Evolutionary conservation across 2,888 invertebrate species (phyloP).

Genomic region (Helobdella robusta): DNA sequence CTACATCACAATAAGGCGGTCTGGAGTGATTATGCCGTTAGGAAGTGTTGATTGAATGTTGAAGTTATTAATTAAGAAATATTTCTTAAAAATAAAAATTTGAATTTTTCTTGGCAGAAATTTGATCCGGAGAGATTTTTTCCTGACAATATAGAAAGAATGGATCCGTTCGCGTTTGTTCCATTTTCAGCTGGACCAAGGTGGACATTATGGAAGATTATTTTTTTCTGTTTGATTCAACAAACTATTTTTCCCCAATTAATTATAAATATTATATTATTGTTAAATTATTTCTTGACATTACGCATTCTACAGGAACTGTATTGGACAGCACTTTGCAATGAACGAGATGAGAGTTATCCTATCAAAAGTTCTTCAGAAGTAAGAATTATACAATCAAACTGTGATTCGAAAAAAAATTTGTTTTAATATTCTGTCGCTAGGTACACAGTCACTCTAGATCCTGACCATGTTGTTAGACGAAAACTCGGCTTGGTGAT

Average conservation of each 20-base stretch:
- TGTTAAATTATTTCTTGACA: no score
- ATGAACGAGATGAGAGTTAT: constrained; percentile 42
- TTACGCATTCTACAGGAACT: constrained; percentile 41
- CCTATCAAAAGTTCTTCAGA: constrained; percentile 37
- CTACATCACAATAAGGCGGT: constrained; percentile 40
- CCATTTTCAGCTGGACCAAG: constrained; percentile 44
- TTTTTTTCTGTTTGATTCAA: no score
- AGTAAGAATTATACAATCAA: no score
- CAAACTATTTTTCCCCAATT: no score
- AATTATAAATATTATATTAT: no score
- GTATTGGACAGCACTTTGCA: constrained; percentile 45
- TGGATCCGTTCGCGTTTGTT: constrained; percentile 38
- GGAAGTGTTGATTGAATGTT: no score
- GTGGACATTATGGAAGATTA: no score
- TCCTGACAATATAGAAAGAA: constrained; percentile 37
- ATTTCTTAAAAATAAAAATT: neutral
- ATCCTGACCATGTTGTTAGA: constrained; percentile 31
- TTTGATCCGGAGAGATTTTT: constrained; percentile 40
- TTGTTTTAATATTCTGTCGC: neutral
- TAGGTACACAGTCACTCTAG: constrained; percentile 35
- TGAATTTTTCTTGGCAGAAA: constrained; percentile 33
- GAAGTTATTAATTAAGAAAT: neutral
- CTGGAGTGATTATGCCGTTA: constrained; percentile 37
- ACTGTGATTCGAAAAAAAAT: no score
- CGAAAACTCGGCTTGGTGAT: constrained; percentile 36